Percentiles rank a stretch among this genome's conserved stretches.
Evolutionary conservation across 2,113 vertebrate species (phyloP).

Genomic region (Nanorana parkeri): DNA sequence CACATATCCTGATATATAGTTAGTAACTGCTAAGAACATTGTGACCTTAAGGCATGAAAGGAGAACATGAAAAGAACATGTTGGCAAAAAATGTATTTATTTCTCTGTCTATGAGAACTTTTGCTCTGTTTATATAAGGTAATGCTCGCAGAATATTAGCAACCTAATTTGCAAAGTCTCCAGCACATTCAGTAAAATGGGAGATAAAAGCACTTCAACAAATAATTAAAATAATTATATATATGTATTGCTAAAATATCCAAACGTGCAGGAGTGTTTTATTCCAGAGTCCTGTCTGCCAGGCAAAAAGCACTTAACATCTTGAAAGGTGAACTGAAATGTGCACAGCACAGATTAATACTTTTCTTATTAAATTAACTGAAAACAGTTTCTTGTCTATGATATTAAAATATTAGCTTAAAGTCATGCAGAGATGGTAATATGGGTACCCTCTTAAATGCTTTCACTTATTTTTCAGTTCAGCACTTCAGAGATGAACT

Average conservation of each 20-base stretch:
- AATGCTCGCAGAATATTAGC: background rate
- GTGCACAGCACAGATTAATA: background rate
- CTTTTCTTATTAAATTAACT: background rate
- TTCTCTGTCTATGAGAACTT: background rate
- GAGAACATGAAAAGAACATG: background rate
- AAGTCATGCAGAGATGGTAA: too few relatives aligned
- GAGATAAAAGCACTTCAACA: conserved; percentile 37
- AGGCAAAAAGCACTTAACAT: conserved; percentile 16
- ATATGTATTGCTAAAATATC: conserved; percentile 17
- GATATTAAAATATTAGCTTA: too few relatives aligned
- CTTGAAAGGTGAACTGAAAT: background rate
- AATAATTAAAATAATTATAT: conserved; percentile 8
- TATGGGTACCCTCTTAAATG: too few relatives aligned
- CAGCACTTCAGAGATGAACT: too few relatives aligned
- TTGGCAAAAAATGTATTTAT: background rate
- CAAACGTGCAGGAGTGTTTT: conserved; percentile 13
- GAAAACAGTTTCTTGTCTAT: too few relatives aligned
- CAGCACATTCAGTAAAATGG: background rate
- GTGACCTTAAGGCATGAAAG: background rate
- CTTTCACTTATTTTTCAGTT: too few relatives aligned
- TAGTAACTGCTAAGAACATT: background rate
- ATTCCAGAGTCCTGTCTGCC: background rate
- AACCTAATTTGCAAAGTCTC: background rate
- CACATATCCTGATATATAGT: background rate
- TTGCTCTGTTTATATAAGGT: conserved; percentile 17